These are phyloP conservation scores for Gavialis gangeticus DNA, from an alignment of 2,113 vertebrate species.

Conservation along the genomic window DNA sequence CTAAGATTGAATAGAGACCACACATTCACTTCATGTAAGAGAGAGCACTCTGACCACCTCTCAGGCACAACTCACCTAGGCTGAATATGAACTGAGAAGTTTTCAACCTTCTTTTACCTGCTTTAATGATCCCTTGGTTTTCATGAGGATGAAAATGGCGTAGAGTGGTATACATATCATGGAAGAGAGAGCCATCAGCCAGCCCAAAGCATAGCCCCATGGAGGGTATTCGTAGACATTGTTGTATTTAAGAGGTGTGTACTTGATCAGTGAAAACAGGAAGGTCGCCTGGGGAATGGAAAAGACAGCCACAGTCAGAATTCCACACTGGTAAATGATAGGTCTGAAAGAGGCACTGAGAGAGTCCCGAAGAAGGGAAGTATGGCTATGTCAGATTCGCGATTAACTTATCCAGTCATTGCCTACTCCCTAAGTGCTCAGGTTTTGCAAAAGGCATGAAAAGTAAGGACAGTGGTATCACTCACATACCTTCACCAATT, in stretches of 20 bases:
- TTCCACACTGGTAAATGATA: neutral
- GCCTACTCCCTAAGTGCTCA: neutral
- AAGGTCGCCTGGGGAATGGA: conserved; percentile 84
- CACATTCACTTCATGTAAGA: neutral
- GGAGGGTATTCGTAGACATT: conserved; percentile 88
- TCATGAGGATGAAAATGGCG: conserved; percentile 83
- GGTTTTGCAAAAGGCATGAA: neutral
- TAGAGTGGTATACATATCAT: conserved; percentile 90
- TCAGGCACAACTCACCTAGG: neutral
- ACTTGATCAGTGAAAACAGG: conserved; percentile 92
- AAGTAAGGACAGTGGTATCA: neutral
- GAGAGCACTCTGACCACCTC: neutral
- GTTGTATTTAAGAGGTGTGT: conserved; percentile 91
- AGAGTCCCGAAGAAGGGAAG: neutral
- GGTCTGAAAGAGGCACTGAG: neutral
- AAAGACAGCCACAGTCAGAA: neutral
- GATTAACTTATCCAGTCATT: neutral
- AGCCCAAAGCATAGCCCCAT: conserved; percentile 90
- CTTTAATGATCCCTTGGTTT: conserved; percentile 85
- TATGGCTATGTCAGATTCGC: neutral
- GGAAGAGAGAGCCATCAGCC: conserved; percentile 90
- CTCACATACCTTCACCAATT: neutral
- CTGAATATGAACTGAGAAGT: neutral
- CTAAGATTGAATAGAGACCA: neutral
- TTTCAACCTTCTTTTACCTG: conserved; percentile 79